Base-by-base conservation (phyloP, 2,113 vertebrate species). In the Melanerpes aurifrons region DNA sequence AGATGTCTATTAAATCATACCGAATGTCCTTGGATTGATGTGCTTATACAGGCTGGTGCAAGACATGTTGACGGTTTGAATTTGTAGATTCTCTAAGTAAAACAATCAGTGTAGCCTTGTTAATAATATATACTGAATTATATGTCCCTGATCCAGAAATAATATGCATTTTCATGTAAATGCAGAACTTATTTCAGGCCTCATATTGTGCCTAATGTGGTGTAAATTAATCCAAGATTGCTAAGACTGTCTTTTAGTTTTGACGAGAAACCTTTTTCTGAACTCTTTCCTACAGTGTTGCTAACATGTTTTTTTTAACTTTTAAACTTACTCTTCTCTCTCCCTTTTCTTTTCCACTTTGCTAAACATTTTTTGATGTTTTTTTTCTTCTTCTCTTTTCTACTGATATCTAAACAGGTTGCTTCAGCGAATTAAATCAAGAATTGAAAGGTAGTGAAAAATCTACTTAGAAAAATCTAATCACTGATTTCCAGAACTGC, bases 211-310 rank as follows among this genome's bases (percentile, higher is more conserved):
- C 69, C 57, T 83, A 86, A 48, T 86, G 67, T 95, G 71, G 14
- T 78, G 58, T 66, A 93, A 67, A 94, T 92, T 92, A 94, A 94
- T 91, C 59, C 40, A 79, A 85, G 53, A 72, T 94, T 92, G 72
- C 68, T 95, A 91, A 95, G 61, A 74, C 2, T 8, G 69, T 94
- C 7, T 94, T 96, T 90, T 78, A 22, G 45, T 69, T 94, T 93
- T 70, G 92, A 77, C 62, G 72, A 95, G 57, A 87, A 96, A 94
- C 83, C n/a, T n/a, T 12, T 64, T 97, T 96, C 50, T 78, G 12
- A 91, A 67, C 14, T 81, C 54, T 86, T 87, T 79, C 61, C 43
- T 93, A 66, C 61, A 53, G 61, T 15, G 28, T 10, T 40, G 37
- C 37, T 85, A 72, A 32, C 0, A 1, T 5, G 25, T 47, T 64